Percentiles rank a stretch among this genome's conserved stretches.
These are phyloP conservation scores for Diadema setosum DNA, from an alignment of 35 echinoderm and acorn worm genomes.

Conservation along the genomic window DNA sequence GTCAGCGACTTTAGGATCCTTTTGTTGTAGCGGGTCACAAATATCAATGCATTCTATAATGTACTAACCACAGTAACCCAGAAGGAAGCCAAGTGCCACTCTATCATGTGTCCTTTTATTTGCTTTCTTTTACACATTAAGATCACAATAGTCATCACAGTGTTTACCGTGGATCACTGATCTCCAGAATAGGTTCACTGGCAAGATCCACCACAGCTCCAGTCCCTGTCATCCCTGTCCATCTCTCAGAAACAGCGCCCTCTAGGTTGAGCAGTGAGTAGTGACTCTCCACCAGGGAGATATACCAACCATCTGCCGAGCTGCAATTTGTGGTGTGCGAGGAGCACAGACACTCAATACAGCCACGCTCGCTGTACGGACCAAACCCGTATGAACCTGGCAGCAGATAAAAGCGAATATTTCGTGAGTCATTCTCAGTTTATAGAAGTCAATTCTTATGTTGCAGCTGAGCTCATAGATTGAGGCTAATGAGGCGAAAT, in stretches of 20 bases:
- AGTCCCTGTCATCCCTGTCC: conserved; percentile 61
- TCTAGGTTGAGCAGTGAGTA: conserved; percentile 62
- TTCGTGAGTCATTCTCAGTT: too few relatives aligned
- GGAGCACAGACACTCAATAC: conserved; percentile 85
- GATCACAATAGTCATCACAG: neutral
- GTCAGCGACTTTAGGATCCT: too few relatives aligned
- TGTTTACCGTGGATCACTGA: conserved; percentile 64
- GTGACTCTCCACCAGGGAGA: conserved; percentile 20
- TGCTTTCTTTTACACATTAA: neutral
- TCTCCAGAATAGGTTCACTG: conserved; percentile 40
- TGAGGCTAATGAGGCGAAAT: too few relatives aligned
- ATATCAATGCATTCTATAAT: too few relatives aligned
- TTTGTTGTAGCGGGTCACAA: too few relatives aligned
- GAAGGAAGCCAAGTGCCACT: neutral
- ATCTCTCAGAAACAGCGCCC: conserved; percentile 59
- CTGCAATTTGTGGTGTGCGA: conserved; percentile 67
- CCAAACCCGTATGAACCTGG: conserved; percentile 88
- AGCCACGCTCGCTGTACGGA: conserved; percentile 75
- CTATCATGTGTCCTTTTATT: neutral
- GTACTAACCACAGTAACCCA: too few relatives aligned
- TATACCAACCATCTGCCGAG: conserved; percentile 42
- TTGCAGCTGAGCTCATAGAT: too few relatives aligned
- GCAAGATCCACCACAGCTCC: conserved; percentile 2
- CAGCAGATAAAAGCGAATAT: too few relatives aligned
- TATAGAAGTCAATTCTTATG: too few relatives aligned